A percentile compares a stretch with the other conserved stretches of the same genome.
Evolutionary conservation across 2,888 invertebrate genomes (phyloP).

Genomic region (Caradrina clavipalpis): DNA sequence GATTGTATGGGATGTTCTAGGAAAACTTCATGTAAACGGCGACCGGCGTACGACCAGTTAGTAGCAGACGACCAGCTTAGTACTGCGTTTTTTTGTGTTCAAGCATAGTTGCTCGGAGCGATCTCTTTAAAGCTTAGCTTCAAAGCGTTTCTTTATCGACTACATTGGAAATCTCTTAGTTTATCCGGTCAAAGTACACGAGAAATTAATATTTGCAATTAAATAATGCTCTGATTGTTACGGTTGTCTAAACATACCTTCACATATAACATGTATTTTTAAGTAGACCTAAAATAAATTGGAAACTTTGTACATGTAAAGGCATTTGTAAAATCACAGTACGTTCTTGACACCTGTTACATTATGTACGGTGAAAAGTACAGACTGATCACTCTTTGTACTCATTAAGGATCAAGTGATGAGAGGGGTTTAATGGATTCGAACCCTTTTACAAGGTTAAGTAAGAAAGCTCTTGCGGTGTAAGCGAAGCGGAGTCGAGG

Average conservation of each 20-base stretch:
- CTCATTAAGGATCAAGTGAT: conserved; percentile 18
- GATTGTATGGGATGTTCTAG: too few relatives aligned
- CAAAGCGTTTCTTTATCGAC: too few relatives aligned
- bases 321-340: conserved; percentile 13
- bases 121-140: too few relatives aligned
- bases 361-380: neutral
- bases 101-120: too few relatives aligned
- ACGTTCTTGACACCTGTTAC: neutral
- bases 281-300: conserved; percentile 20
- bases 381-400: conserved; percentile 10
- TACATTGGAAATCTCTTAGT: too few relatives aligned
- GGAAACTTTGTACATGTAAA: conserved; percentile 20
- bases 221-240: too few relatives aligned
- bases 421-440: conserved; percentile 17
- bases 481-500: neutral
- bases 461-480: conserved; percentile 16
- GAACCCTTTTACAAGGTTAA: conserved; percentile 2
- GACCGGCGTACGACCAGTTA: too few relatives aligned
- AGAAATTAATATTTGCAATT: too few relatives aligned
- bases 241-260: neutral
- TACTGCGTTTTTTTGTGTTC: too few relatives aligned
- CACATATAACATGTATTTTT: neutral
- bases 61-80: too few relatives aligned
- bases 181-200: too few relatives aligned
- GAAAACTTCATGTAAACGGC: too few relatives aligned